Evolutionary conservation across 2,888 invertebrate species (phyloP).

Genomic region (Oscheius sp.): DNA sequence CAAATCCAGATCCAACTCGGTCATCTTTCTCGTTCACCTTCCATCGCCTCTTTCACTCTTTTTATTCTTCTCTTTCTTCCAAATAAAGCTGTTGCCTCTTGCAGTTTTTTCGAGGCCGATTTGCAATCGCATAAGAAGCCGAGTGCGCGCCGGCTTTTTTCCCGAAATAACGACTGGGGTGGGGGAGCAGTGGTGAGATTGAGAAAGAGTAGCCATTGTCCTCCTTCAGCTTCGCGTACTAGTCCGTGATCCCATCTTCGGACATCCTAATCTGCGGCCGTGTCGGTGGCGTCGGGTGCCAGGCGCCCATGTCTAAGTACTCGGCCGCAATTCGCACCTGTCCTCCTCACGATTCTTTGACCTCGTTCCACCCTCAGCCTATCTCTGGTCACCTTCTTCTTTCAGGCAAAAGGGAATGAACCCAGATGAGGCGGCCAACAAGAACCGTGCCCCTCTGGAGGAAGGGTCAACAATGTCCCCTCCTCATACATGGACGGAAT

Average conservation of each 20-base stretch:
- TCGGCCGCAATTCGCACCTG: conserved; percentile 27
- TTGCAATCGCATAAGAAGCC: conserved; percentile 3
- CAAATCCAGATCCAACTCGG: conserved; percentile 1
- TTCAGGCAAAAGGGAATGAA: too few relatives aligned
- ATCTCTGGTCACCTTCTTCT: background rate
- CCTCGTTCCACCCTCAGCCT: conserved; percentile 16
- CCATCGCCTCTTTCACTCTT: background rate
- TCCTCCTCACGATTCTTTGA: conserved; percentile 28
- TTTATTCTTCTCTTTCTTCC: background rate
- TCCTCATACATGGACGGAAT: conserved; percentile 49
- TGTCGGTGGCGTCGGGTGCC: conserved; percentile 25
- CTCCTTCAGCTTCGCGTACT: background rate
- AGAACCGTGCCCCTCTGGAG: conserved; percentile 22
- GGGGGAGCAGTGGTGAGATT: background rate
- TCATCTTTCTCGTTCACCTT: conserved; percentile 3
- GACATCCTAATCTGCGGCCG: conserved; percentile 29
- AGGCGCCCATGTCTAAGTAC: conserved; percentile 28
- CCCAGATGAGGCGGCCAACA: conserved; percentile 19
- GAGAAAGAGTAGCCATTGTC: background rate
- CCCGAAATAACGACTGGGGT: background rate
- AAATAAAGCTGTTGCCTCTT: background rate
- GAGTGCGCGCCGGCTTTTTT: background rate
- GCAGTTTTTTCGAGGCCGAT: too few relatives aligned
- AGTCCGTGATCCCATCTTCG: conserved; percentile 25
- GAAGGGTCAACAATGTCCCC: conserved; percentile 48